phyloP scores from a whole-genome alignment of 2,888 invertebrate species.

The Agonopterix heracliana region DNA sequence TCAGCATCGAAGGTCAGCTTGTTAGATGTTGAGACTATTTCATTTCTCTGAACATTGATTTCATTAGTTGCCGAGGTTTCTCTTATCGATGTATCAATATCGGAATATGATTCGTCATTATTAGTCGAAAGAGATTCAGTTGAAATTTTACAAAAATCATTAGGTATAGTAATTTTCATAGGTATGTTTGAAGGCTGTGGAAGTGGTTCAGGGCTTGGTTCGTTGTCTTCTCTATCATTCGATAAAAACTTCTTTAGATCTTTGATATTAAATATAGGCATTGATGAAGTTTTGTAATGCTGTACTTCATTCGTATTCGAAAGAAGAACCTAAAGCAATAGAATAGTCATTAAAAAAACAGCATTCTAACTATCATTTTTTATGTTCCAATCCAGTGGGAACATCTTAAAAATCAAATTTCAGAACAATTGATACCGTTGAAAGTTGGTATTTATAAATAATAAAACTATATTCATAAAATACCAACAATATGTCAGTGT shows the following conservation, averaged over 20 bases:
- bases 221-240: neutral
- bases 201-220: neutral
- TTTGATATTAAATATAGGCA: constrained; percentile 28
- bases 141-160: constrained; percentile 6
- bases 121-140: neutral
- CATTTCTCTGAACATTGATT: neutral
- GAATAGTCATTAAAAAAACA: neutral
- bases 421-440: no score
- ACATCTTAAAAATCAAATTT: no score
- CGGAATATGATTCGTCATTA: neutral
- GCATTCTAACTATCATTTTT: no score
- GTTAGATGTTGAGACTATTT: neutral
- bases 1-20: constrained; percentile 23
- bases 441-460: no score
- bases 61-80: constrained; percentile 5
- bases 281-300: constrained; percentile 18
- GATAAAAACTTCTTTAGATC: constrained; percentile 28
- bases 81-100: neutral
- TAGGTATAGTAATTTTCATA: constrained; percentile 21
- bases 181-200: neutral
- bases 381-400: no score
- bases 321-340: constrained; percentile 36
- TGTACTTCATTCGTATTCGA: constrained; percentile 31
- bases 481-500: no score
- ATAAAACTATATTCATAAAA: no score